Percentiles rank a stretch among this genome's conserved stretches.
Conservation (phyloP, 2,113 vertebrate species). For the Daphoenositta chrysoptera region DNA sequence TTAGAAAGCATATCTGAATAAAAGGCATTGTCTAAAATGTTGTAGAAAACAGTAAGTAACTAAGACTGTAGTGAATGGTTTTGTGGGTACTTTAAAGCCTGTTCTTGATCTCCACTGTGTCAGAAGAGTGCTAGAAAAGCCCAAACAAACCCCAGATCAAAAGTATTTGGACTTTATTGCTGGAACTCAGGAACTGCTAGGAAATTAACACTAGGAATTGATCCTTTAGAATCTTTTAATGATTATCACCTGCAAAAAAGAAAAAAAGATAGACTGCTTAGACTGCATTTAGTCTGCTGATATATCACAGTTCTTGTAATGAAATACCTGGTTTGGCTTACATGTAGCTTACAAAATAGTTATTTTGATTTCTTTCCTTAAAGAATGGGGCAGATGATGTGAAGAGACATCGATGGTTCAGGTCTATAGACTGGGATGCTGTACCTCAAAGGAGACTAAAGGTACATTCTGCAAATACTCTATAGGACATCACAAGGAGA, state of each 20-base stretch:
- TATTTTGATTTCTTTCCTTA: background rate
- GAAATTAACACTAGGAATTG: background rate
- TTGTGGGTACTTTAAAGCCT: background rate
- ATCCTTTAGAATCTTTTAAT: background rate
- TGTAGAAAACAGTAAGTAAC: background rate
- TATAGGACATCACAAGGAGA: background rate
- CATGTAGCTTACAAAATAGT: background rate
- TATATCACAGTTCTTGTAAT: background rate
- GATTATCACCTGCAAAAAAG: background rate
- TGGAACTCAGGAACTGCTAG: background rate
- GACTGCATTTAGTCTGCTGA: background rate
- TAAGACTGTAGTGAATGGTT: background rate
- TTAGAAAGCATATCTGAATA: background rate
- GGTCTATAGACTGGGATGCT: slow-evolving; percentile 86
- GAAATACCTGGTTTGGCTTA: background rate
- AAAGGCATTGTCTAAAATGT: background rate
- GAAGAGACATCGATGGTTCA: slow-evolving; percentile 93
- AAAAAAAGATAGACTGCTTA: background rate
- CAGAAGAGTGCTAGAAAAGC: background rate
- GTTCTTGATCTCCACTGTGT: background rate
- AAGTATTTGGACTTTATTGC: background rate
- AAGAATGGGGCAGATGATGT: slow-evolving; percentile 95
- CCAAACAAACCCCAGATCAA: background rate
- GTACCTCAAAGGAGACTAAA: slow-evolving; percentile 87
- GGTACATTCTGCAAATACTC: slow-evolving; percentile 64